A percentile compares a stretch with the other conserved stretches of the same genome.
phyloP scores from a whole-genome alignment of 2,888 invertebrate species.

The Daptonema setosum region DNA sequence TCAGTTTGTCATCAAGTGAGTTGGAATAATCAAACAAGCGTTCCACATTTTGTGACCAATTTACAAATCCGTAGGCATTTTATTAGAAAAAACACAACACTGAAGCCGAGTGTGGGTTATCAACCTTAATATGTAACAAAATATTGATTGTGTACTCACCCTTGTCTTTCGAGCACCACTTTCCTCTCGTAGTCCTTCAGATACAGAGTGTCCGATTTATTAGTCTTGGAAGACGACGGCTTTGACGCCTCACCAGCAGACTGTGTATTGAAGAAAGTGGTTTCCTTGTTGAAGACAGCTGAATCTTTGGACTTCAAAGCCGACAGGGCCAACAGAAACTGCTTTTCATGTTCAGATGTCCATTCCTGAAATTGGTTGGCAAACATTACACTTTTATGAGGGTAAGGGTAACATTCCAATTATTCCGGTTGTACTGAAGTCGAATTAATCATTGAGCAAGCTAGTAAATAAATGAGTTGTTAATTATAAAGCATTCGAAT shows the following conservation, averaged over 20 bases:
- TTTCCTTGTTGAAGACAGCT: slow-evolving; percentile 50
- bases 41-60: not conserved
- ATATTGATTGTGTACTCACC: slow-evolving; percentile 26
- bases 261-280: not conserved
- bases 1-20: no score
- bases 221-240: not conserved
- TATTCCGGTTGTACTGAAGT: no score
- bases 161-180: slow-evolving; percentile 46
- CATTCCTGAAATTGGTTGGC: slow-evolving; percentile 34
- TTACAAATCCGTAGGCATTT: not conserved
- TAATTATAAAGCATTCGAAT: no score
- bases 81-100: no score
- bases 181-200: slow-evolving; percentile 58
- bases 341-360: slow-evolving; percentile 50
- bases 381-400: not conserved
- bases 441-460: no score
- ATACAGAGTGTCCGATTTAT: slow-evolving; percentile 40
- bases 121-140: not conserved
- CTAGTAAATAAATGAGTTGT: no score
- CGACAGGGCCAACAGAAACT: slow-evolving; percentile 64
- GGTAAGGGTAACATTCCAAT: not conserved
- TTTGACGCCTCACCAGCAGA: not conserved
- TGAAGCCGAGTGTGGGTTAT: no score
- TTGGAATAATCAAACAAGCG: not conserved
- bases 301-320: slow-evolving; percentile 69